Evolutionary conservation across 2,888 invertebrate species (phyloP).

Genomic region (Tiliacea citrago): DNA sequence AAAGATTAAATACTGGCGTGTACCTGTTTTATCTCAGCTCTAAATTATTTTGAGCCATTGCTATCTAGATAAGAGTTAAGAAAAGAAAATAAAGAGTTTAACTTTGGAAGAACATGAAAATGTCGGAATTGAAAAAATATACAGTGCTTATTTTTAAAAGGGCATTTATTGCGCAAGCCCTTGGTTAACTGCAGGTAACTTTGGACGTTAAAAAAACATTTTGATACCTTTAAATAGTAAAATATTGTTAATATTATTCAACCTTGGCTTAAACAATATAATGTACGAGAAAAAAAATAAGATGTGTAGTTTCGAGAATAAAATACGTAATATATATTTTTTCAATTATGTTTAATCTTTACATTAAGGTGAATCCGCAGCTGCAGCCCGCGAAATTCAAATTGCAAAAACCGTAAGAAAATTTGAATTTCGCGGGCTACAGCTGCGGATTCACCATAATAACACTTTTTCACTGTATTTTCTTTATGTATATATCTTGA

Average conservation of each 20-base stretch:
- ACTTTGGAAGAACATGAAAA: slow-evolving; percentile 15
- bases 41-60: slow-evolving; percentile 72
- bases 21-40: slow-evolving; percentile 80
- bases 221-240: not conserved
- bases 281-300: too few relatives aligned
- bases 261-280: not conserved
- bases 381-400: too few relatives aligned
- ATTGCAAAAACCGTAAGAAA: too few relatives aligned
- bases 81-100: slow-evolving; percentile 32
- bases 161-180: not conserved
- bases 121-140: slow-evolving; percentile 9
- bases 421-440: too few relatives aligned
- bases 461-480: too few relatives aligned
- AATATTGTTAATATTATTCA: not conserved
- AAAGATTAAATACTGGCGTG: slow-evolving; percentile 80
- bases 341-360: not conserved
- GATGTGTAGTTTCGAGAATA: not conserved
- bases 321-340: too few relatives aligned
- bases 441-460: too few relatives aligned
- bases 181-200: not conserved
- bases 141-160: not conserved
- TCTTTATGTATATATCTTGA: too few relatives aligned
- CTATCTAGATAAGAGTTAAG: slow-evolving; percentile 58
- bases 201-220: not conserved
- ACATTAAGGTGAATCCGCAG: too few relatives aligned